Evolutionary conservation across 2,797 vertebrate genomes (phyloP), one percentile per base, ranked within the genome.

Genomic region (Echeneis naucrates): DNA sequence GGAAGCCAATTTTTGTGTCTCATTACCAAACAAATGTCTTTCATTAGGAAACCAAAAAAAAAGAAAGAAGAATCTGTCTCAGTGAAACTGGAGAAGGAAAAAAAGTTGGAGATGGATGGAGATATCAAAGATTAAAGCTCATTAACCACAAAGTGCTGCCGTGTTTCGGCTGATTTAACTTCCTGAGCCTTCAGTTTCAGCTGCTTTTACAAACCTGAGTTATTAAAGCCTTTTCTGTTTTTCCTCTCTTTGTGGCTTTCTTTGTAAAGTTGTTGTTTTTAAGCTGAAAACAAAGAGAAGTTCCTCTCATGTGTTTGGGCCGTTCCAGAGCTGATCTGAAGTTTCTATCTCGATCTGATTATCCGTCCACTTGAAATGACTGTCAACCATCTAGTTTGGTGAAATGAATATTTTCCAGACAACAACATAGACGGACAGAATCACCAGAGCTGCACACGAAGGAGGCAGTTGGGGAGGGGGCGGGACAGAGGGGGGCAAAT

Each of bases 361-460:
- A 53, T 42, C 33, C 14, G 2, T 8, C 17, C 7, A 19, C 26
- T n/a, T 4, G 1, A 17, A 27, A 11, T 2, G 7, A n/a, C 21
- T 44, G 19, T 40, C 13, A 42, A 17, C 13, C 4, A 8, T 54
- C 6, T 7, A 1, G 24, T 48, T 37, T 23, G 17, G 10, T 5
- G 5, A 65, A 32, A 45, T 32, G 50, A 21, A 33, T 9, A 57
- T 35, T 54, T 47, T 26, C 19, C 11, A 8, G 32, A 52, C 54
- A 23, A 53, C 40, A 59, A 51, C 13, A 67, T 2, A n/a, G n/a
- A n/a, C n/a, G n/a, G n/a, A n/a, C n/a, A n/a, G n/a, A n/a, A n/a
- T n/a, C n/a, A n/a, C n/a, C 72, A 13, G 24, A 75, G 51, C 75
- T 78, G 65, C 70, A 77, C 78, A 76, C 77, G 80, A 47, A 76